Percentiles rank a stretch among this genome's conserved stretches.
phyloP scores from a whole-genome alignment of 1,140 invertebrate genomes.

The Vanessa tameamea region DNA sequence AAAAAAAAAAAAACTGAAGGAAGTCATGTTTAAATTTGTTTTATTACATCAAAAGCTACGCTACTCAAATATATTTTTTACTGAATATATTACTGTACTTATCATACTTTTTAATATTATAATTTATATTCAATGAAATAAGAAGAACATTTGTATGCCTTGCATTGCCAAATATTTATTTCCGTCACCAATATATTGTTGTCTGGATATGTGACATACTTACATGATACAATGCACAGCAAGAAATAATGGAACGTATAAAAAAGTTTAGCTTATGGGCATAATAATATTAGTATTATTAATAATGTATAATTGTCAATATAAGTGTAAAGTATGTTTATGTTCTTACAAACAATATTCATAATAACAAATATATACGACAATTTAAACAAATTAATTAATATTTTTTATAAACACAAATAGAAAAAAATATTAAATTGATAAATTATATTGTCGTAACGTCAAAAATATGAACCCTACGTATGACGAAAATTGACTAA shows the following conservation, averaged over 20 bases:
- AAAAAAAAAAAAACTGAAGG: too few species aligned
- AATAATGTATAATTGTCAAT: too few species aligned
- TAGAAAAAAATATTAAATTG: too few species aligned
- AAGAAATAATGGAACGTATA: not conserved
- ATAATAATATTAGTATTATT: too few species aligned
- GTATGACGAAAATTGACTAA: not conserved
- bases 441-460: not conserved
- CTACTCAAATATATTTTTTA: not conserved
- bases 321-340: too few species aligned
- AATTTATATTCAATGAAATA: conserved; percentile 24
- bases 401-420: too few species aligned
- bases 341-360: too few species aligned
- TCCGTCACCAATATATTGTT: conserved; percentile 12
- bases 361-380: too few species aligned
- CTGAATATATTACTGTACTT: not conserved
- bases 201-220: conserved; percentile 8
- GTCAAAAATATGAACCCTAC: too few species aligned
- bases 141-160: conserved; percentile 32
- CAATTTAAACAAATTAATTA: too few species aligned
- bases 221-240: not conserved
- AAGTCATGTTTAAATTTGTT: too few species aligned
- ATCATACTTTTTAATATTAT: conserved; percentile 9
- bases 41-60: not conserved
- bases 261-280: not conserved
- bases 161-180: conserved; percentile 19